Percentiles rank a stretch among this genome's conserved stretches.
Conservation (phyloP, 1,140 invertebrate genomes). For the Habropoda laboriosa region DNA sequence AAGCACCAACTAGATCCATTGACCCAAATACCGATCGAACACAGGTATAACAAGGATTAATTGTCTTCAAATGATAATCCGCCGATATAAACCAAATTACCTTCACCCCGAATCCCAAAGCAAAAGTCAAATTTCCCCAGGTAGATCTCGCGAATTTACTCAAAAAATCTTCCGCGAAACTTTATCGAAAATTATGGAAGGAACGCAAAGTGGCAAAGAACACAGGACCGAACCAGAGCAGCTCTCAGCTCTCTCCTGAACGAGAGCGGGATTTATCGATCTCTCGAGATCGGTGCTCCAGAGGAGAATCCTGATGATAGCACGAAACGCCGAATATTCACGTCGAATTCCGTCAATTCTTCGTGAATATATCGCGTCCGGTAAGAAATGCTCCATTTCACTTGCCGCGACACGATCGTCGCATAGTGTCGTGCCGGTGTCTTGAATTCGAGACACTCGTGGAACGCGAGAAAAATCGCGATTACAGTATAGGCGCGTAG, state of each 20-base stretch:
- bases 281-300: background rate
- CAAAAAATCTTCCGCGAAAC: too few species aligned
- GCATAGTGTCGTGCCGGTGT: background rate
- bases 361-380: slow-evolving; percentile 39
- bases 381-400: slow-evolving; percentile 45
- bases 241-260: background rate
- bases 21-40: too few species aligned
- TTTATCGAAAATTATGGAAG: background rate
- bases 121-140: too few species aligned
- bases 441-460: slow-evolving; percentile 4
- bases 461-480: too few species aligned
- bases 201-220: background rate
- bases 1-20: too few species aligned
- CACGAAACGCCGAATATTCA: slow-evolving; percentile 12
- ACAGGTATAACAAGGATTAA: too few species aligned
- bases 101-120: too few species aligned
- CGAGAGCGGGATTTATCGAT: slow-evolving; percentile 17
- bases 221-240: background rate
- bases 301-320: background rate
- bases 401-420: slow-evolving; percentile 17
- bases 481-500: background rate
- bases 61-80: too few species aligned
- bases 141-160: too few species aligned
- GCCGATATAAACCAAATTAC: too few species aligned
- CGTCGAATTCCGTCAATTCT: slow-evolving; percentile 20